Evolutionary conservation across 2,113 vertebrate genomes (phyloP).

Genomic region (Lynx canadensis): DNA sequence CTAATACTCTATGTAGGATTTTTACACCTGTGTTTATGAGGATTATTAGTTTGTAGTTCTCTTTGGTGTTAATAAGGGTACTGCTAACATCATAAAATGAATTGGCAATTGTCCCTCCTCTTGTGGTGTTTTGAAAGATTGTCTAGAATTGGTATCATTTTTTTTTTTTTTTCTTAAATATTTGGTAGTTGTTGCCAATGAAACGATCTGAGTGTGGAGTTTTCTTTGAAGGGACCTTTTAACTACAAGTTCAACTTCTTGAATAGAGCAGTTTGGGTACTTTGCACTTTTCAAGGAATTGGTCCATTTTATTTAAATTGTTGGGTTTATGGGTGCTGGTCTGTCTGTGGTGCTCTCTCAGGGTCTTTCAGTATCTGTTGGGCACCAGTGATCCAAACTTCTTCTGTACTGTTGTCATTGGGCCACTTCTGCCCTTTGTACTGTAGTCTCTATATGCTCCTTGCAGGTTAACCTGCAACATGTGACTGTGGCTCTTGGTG

Average conservation of each 20-base stretch:
- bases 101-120: not conserved
- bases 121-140: not conserved
- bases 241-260: not conserved
- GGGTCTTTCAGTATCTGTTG: not conserved
- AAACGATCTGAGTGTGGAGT: not conserved
- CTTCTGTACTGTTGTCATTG: not conserved
- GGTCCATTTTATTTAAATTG: not conserved
- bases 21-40: not conserved
- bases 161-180: not conserved
- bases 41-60: not conserved
- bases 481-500: not conserved
- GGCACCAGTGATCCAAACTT: not conserved
- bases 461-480: not conserved
- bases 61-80: not conserved
- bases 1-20: not conserved
- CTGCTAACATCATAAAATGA: not conserved
- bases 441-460: too few relatives aligned
- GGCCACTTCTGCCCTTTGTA: not conserved
- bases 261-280: not conserved
- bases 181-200: not conserved
- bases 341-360: not conserved
- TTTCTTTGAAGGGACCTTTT: not conserved
- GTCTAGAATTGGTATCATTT: not conserved
- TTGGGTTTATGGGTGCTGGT: not conserved
- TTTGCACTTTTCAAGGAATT: not conserved